Percentiles rank a stretch among this genome's conserved stretches.
phyloP scores from a whole-genome alignment of 2,797 vertebrate species.

The Alosa sapidissima region DNA sequence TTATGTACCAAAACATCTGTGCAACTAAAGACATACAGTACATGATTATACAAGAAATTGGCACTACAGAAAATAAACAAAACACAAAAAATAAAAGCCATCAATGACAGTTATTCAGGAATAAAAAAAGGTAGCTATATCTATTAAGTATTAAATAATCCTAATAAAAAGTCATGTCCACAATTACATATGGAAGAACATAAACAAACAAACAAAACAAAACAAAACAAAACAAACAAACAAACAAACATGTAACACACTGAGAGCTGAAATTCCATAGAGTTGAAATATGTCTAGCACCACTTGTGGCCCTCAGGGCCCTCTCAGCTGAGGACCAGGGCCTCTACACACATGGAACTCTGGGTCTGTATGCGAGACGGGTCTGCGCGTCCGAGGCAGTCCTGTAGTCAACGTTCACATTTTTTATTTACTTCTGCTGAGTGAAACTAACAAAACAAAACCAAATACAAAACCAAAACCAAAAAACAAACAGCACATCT shows the following conservation, averaged over 20 bases:
- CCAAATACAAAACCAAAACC: not conserved
- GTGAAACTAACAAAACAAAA: not conserved
- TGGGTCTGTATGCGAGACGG: not conserved
- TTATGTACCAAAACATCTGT: constrained; percentile 74
- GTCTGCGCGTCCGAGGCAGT: constrained; percentile 21
- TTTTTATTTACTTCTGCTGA: constrained; percentile 27
- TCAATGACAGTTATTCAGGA: constrained; percentile 39
- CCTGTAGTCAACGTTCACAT: constrained; percentile 42
- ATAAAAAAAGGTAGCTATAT: constrained; percentile 57
- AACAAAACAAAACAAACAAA: not conserved
- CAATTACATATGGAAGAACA: constrained; percentile 49
- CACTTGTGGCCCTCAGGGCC: constrained; percentile 52
- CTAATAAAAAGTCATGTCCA: constrained; percentile 51
- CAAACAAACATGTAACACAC: constrained; percentile 21
- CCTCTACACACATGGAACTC: constrained; percentile 21
- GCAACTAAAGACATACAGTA: constrained; percentile 80
- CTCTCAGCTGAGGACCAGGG: constrained; percentile 43
- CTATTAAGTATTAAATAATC: constrained; percentile 66
- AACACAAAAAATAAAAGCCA: constrained; percentile 37
- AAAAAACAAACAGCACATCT: not conserved
- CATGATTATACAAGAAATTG: constrained; percentile 66
- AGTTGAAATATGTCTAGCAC: constrained; percentile 72
- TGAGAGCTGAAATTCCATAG: constrained; percentile 65
- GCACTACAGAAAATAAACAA: constrained; percentile 61
- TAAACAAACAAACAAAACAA: constrained; percentile 41